Evolutionary conservation across 2,888 invertebrate species (phyloP).

Genomic region (Synergus laeviventris): DNA sequence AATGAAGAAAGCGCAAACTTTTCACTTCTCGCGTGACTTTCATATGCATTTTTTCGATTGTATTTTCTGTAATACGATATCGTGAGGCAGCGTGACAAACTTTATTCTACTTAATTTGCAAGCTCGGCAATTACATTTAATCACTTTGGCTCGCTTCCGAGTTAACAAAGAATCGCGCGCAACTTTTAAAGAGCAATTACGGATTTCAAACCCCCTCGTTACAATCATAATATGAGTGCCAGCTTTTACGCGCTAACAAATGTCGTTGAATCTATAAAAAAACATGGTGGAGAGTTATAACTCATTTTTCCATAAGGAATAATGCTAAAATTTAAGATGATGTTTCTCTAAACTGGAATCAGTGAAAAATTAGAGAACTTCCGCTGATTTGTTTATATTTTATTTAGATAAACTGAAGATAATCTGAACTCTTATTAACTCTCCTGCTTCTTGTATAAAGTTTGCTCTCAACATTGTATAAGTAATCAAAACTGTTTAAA

Average conservation of each 20-base stretch:
- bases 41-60: conserved; percentile 20
- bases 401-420: too few species aligned
- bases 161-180: conserved; percentile 31
- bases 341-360: too few species aligned
- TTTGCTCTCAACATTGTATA: background rate
- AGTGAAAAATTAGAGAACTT: too few species aligned
- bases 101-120: conserved; percentile 38
- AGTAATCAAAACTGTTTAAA: background rate
- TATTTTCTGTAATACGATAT: conserved; percentile 11
- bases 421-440: background rate
- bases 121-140: conserved; percentile 37
- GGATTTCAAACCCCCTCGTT: conserved; percentile 7
- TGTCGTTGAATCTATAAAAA: background rate
- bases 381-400: too few species aligned
- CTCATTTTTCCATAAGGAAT: background rate
- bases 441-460: background rate
- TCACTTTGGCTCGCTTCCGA: conserved; percentile 37
- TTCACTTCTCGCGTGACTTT: background rate
- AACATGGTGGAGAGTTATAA: background rate
- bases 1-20: conserved; percentile 2
- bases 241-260: conserved; percentile 2
- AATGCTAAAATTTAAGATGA: too few species aligned
- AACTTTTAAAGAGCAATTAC: conserved; percentile 36
- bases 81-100: conserved; percentile 19
- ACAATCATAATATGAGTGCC: conserved; percentile 5